Percentiles rank a stretch among this genome's conserved stretches.
These are phyloP conservation scores for Chrysolina oricalcia DNA, from an alignment of 2,888 invertebrate species.

Conservation along the genomic window DNA sequence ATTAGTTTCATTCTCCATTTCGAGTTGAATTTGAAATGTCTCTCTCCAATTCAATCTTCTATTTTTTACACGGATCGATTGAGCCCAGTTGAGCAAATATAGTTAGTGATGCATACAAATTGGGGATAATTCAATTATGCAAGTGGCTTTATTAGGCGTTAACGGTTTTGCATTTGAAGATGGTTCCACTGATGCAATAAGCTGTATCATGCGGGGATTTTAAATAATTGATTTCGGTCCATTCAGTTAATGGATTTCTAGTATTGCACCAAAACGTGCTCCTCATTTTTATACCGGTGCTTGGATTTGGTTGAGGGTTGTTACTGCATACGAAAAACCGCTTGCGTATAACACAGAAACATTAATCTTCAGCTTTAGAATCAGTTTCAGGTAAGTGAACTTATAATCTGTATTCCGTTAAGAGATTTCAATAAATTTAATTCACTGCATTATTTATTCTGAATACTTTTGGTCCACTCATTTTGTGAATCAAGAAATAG, in stretches of 20 bases:
- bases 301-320: not conserved
- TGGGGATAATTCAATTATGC: slow-evolving; percentile 45
- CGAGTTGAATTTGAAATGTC: slow-evolving; percentile 5
- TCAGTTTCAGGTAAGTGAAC: too few relatives aligned
- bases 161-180: slow-evolving; percentile 43
- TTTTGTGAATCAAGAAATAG: too few relatives aligned
- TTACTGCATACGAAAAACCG: not conserved
- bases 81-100: slow-evolving; percentile 38
- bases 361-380: too few relatives aligned
- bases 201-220: slow-evolving; percentile 24
- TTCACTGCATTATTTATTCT: too few relatives aligned
- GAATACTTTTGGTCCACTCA: too few relatives aligned
- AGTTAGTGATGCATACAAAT: slow-evolving; percentile 48
- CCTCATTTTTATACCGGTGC: not conserved
- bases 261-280: not conserved
- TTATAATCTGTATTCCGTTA: too few relatives aligned
- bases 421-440: too few relatives aligned
- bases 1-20: not conserved
- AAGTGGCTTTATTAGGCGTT: slow-evolving; percentile 48
- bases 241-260: slow-evolving; percentile 5
- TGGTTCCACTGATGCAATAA: slow-evolving; percentile 32
- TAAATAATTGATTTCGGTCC: slow-evolving; percentile 35
- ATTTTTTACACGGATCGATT: slow-evolving; percentile 36
- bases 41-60: slow-evolving; percentile 36
- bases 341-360: too few relatives aligned